Evolutionary conservation across 2,888 invertebrate species (phyloP), one percentile per base, ranked within the genome.

Genomic region (Tuberolachnus salignus): DNA sequence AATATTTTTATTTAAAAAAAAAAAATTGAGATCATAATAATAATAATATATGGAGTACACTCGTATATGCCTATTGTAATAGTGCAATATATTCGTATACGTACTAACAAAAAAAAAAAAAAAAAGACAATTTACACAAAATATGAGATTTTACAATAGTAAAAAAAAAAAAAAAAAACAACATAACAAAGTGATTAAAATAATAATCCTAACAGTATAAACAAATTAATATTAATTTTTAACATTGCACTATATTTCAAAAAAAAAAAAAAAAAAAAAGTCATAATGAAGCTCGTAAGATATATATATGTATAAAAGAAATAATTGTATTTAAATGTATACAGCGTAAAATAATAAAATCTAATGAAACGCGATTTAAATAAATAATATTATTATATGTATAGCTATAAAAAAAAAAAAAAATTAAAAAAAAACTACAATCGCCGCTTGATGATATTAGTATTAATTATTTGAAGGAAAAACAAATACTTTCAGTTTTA

Each of bases 121-220:
- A 69, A 26, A 53, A 69, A 69, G 13, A 53, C 34, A 63, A 63
- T 63, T 21, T 63, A 49, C 67, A 75, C 23, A 57, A 59, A 57
- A 59, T 46, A 55, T 16, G 26, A 67, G 57, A 67, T 34, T 78
- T 57, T 75, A 75, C 64, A 74, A 53, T 51, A 34, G 64, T 63
- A 49, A 6, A 42, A 21, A 86, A 80, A 46, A 66, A 49, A 14
- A 66, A 66, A 57, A 59, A 74, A 74, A 66, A n/a, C n/a, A 67
- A 74, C 74, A 67, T 57, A 75, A 75, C 67, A 75, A 75, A 63
- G 9, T 19, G n/a, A 61, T 63, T 26, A 75, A 51, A 51, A 66
- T 57, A 55, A 74, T 74, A 74, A 74, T 53, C 42, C 34, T 63
- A 74, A 64, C 53, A 57, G 66, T 46, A 75, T 61, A 42, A 19